Conservation (phyloP, 2,113 vertebrate genomes). For the Thamnaconus septentrionalis region DNA sequence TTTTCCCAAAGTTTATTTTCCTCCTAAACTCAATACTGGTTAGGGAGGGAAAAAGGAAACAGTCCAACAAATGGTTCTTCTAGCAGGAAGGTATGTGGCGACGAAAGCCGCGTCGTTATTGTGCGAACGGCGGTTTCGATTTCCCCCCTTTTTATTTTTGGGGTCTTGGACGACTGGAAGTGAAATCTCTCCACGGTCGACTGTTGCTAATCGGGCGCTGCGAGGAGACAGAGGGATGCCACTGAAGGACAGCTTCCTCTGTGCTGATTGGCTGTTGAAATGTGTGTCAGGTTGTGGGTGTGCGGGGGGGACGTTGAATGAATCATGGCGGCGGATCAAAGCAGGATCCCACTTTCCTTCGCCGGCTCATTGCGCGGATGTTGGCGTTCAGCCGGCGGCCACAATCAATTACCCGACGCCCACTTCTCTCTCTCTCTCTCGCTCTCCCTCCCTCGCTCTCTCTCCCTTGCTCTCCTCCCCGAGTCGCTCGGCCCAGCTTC, state of each 20-base stretch:
- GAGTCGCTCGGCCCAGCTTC: conserved; percentile 3
- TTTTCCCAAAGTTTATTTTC: conserved; percentile 44
- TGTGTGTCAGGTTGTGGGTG: conserved; percentile 28
- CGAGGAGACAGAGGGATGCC: too few species aligned
- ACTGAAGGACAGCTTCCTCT: not conserved
- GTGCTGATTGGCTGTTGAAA: conserved; percentile 16
- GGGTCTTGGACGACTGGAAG: too few species aligned
- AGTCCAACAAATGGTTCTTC: not conserved
- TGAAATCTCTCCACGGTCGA: too few species aligned
- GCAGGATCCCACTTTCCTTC: conserved; percentile 35
- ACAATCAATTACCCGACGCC: conserved; percentile 33
- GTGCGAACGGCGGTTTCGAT: too few species aligned
- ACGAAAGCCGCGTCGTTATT: too few species aligned
- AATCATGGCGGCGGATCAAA: conserved; percentile 37
- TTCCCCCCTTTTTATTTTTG: too few species aligned
- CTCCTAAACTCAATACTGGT: conserved; percentile 30
- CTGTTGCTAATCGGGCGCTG: too few species aligned
- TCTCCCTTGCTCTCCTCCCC: too few species aligned
- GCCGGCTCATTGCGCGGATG: conserved; percentile 36
- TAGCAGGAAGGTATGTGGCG: too few species aligned
- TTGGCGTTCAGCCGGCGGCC: conserved; percentile 24
- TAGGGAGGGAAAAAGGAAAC: not conserved
- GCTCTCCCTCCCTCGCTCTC: too few species aligned
- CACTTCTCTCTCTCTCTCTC: not conserved
- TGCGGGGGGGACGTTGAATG: conserved; percentile 8